phyloP scores from a whole-genome alignment of 1,140 invertebrate genomes.

The Helicorthomorpha holstii region DNA sequence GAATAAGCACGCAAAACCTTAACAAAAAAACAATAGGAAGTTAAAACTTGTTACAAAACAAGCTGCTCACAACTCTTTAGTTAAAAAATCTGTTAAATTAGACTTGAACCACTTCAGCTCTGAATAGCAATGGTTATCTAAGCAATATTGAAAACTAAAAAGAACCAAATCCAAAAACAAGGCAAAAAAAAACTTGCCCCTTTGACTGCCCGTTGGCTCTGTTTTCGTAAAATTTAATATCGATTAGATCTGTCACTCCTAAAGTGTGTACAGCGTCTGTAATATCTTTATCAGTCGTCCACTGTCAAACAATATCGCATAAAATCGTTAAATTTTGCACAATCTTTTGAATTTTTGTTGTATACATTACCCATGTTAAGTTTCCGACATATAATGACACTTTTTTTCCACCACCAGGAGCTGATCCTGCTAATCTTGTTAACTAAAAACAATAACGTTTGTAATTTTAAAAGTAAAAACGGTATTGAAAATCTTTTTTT shows the following conservation, averaged over 20 bases:
- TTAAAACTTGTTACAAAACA: neutral
- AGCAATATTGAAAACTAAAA: neutral
- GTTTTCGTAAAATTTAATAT: slow-evolving; percentile 99
- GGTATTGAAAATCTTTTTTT: neutral
- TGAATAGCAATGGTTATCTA: no score
- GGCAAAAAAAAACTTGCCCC: slow-evolving; percentile 34
- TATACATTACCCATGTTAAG: slow-evolving; percentile 46
- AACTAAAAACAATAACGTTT: neutral
- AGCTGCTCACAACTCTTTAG: neutral
- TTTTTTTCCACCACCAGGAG: slow-evolving; percentile 39
- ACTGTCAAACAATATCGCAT: slow-evolving; percentile 38
- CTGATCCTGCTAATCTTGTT: neutral
- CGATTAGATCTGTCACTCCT: slow-evolving; percentile 83
- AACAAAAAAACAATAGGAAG: neutral
- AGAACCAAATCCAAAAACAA: neutral
- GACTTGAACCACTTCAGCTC: no score
- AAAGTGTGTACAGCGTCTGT: slow-evolving; percentile 66
- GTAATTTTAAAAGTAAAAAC: neutral
- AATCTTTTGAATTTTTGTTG: neutral
- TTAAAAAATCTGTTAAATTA: no score
- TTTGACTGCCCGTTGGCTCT: slow-evolving; percentile 97
- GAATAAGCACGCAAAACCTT: slow-evolving; percentile 68
- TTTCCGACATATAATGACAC: slow-evolving; percentile 91
- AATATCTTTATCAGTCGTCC: slow-evolving; percentile 95
- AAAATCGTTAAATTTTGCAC: neutral